Evolutionary conservation across 2,888 invertebrate species (phyloP).

Genomic region (Bombylius major): DNA sequence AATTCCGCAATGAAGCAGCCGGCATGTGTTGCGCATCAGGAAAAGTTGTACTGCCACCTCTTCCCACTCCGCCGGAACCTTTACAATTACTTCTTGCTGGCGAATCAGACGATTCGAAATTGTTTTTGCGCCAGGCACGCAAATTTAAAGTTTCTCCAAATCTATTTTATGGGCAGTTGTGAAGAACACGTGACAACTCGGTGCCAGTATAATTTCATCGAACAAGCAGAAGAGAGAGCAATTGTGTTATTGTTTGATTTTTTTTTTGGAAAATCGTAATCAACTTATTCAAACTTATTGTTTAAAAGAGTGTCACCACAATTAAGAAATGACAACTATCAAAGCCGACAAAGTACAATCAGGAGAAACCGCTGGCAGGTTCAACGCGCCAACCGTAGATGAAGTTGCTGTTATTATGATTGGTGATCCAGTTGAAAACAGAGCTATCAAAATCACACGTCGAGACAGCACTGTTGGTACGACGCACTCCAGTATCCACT

Average conservation of each 20-base stretch:
- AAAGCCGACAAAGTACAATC: conserved; percentile 20
- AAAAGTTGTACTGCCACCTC: conserved; percentile 26
- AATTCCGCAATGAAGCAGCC: conserved; percentile 25
- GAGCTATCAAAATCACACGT: background rate
- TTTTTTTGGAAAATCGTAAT: conserved; percentile 13
- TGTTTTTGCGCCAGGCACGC: conserved; percentile 2
- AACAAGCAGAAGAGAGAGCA: background rate
- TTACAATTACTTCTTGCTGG: conserved; percentile 13
- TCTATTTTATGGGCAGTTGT: background rate
- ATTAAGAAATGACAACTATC: conserved; percentile 13
- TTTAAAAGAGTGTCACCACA: conserved; percentile 11
- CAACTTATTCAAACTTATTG: conserved; percentile 12
- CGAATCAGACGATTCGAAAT: conserved; percentile 4
- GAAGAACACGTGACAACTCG: background rate
- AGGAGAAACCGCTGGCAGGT: conserved; percentile 10
- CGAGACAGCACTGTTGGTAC: conserved; percentile 8
- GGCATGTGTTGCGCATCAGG: conserved; percentile 30
- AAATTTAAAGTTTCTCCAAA: background rate
- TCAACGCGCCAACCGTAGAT: conserved; percentile 10
- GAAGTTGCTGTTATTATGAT: conserved; percentile 13
- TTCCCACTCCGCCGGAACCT: conserved; percentile 26
- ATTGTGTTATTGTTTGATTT: conserved; percentile 1
- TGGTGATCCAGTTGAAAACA: conserved; percentile 5
- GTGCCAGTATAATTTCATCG: conserved; percentile 1
- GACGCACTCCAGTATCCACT: conserved; percentile 20